Percentiles rank a stretch among this genome's conserved stretches.
Conservation (phyloP, 2,797 vertebrate species). For the Pipistrellus pipistrellus region DNA sequence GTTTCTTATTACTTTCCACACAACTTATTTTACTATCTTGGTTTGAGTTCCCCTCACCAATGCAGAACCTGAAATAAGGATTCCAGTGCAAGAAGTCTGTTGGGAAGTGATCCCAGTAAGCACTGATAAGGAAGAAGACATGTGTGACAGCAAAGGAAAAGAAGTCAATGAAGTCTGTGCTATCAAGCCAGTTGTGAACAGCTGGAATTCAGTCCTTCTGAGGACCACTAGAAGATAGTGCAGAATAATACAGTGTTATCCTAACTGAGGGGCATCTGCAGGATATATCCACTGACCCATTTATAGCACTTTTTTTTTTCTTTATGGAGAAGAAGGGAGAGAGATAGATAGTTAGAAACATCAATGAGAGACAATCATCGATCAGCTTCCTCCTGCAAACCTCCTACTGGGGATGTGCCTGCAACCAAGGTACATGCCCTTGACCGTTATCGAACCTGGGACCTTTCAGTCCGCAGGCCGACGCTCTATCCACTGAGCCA, state of each 20-base stretch:
- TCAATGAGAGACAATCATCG: too few relatives aligned
- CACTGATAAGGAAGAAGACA: not conserved
- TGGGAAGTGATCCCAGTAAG: not conserved
- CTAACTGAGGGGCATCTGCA: not conserved
- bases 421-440: too few relatives aligned
- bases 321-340: too few relatives aligned
- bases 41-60: not conserved
- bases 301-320: not conserved
- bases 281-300: not conserved
- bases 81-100: not conserved
- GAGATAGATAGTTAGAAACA: too few relatives aligned
- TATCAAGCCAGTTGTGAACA: not conserved
- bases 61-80: not conserved
- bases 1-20: conserved; percentile 32
- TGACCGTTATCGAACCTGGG: too few relatives aligned
- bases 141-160: not conserved
- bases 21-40: not conserved
- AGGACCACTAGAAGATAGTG: not conserved
- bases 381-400: too few relatives aligned
- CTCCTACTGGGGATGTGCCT: too few relatives aligned
- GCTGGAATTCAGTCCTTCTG: not conserved
- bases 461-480: too few relatives aligned
- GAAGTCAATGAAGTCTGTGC: not conserved
- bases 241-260: not conserved
- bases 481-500: too few relatives aligned